Evolutionary conservation across 2,113 vertebrate species (phyloP).

Genomic region (Chloebia gouldiae): DNA sequence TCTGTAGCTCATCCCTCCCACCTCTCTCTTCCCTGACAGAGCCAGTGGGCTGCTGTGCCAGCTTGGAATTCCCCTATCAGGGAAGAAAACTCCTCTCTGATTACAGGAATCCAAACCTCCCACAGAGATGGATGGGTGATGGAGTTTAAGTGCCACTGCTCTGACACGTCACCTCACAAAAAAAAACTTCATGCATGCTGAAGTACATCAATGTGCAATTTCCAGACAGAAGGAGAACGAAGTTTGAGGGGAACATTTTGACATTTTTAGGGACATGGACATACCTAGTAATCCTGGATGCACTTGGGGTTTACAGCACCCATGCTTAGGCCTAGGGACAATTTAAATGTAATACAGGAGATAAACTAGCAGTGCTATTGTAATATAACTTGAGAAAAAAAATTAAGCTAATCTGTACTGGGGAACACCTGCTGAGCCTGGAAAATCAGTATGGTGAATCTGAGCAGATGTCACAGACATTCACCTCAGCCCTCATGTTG

Average conservation of each 20-base stretch:
- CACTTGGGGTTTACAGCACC: rapidly evolving
- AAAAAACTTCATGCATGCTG: neutral
- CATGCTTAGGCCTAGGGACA: neutral
- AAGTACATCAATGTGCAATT: neutral
- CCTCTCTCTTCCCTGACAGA: conserved; percentile 40
- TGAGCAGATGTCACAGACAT: neutral
- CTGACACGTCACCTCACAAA: neutral
- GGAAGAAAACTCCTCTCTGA: conserved; percentile 21
- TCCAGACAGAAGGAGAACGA: neutral
- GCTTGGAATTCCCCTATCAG: conserved; percentile 50
- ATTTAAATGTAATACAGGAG: neutral
- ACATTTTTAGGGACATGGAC: neutral
- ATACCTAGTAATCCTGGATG: neutral
- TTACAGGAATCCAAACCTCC: neutral
- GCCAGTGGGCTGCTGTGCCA: neutral
- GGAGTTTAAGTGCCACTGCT: neutral
- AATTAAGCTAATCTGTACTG: neutral
- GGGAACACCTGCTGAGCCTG: neutral
- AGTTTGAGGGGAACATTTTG: neutral
- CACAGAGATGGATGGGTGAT: neutral
- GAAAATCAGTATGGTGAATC: neutral
- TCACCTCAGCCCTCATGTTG: neutral
- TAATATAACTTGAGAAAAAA: neutral
- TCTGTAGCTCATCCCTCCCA: conserved; percentile 49
- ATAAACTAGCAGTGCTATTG: neutral